These are phyloP conservation scores for Acromyrmex heyeri DNA, from an alignment of 1,140 invertebrate species.

Conservation along the genomic window DNA sequence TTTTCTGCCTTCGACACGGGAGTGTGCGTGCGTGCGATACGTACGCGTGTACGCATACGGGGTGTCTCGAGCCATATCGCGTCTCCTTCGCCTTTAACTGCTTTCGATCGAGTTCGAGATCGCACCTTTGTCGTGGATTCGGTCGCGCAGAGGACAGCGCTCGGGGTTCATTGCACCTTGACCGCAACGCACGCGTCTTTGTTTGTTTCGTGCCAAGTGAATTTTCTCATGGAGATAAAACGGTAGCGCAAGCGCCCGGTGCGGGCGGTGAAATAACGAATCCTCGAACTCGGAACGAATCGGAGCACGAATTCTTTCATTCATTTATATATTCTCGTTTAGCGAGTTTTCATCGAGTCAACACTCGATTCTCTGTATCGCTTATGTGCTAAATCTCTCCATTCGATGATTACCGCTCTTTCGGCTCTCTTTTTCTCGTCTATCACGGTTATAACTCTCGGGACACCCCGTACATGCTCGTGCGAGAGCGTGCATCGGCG, in stretches of 20 bases:
- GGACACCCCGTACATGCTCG: slow-evolving; percentile 38
- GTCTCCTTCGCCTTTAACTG: background rate
- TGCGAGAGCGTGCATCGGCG: slow-evolving; percentile 28
- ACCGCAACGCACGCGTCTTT: background rate
- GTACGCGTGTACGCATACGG: background rate
- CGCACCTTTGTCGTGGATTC: background rate
- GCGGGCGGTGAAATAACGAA: background rate
- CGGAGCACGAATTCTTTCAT: background rate
- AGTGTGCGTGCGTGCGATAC: background rate
- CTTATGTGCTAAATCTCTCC: background rate
- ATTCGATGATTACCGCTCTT: background rate
- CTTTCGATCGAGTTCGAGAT: background rate
- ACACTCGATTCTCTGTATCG: background rate
- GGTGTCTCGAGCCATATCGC: background rate
- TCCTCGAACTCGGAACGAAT: background rate
- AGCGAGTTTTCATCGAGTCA: background rate
- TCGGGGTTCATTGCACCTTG: slow-evolving; percentile 15
- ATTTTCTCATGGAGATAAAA: slow-evolving; percentile 32
- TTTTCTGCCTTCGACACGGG: slow-evolving; percentile 15
- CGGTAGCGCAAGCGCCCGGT: background rate
- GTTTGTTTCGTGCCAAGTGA: slow-evolving; percentile 35
- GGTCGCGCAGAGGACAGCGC: slow-evolving; percentile 18
- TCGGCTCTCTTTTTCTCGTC: background rate
- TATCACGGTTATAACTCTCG: background rate
- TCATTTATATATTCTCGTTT: background rate